Conservation (phyloP, 2,888 invertebrate genomes). For the Ichneumon xanthorius region DNA sequence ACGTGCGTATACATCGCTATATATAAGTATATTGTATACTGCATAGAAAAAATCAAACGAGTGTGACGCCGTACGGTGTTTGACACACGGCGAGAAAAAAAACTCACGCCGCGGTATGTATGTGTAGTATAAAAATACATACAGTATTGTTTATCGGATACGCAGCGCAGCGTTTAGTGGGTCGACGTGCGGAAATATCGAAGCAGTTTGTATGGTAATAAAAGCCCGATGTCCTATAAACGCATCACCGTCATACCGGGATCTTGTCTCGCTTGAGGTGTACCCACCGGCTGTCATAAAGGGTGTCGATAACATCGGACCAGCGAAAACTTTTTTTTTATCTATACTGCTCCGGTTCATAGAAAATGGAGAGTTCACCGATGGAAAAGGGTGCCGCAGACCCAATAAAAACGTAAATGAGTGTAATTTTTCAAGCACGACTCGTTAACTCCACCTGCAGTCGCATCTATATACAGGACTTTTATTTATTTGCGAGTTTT, state of each 20-base stretch:
- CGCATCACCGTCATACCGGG: constrained; percentile 55
- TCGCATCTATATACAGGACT: background rate
- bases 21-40: constrained; percentile 15
- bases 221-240: constrained; percentile 58
- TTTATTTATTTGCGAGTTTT: constrained; percentile 36
- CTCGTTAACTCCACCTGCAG: constrained; percentile 60
- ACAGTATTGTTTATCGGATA: constrained; percentile 17
- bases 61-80: constrained; percentile 35
- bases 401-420: constrained; percentile 46
- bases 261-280: constrained; percentile 25
- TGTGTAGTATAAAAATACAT: background rate
- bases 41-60: constrained; percentile 25
- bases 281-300: constrained; percentile 24
- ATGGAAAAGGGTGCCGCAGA: constrained; percentile 23
- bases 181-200: constrained; percentile 62
- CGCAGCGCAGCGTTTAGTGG: constrained; percentile 57
- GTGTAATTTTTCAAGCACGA: constrained; percentile 58
- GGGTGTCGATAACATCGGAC: constrained; percentile 47
- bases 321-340: constrained; percentile 26
- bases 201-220: constrained; percentile 61
- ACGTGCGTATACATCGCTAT: constrained; percentile 35
- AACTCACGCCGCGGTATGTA: background rate
- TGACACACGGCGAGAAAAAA: constrained; percentile 10
- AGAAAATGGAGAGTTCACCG: constrained; percentile 33
- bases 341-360: background rate